Conservation (phyloP, 2,113 vertebrate genomes). For the Boulengerochromis microlepis region DNA sequence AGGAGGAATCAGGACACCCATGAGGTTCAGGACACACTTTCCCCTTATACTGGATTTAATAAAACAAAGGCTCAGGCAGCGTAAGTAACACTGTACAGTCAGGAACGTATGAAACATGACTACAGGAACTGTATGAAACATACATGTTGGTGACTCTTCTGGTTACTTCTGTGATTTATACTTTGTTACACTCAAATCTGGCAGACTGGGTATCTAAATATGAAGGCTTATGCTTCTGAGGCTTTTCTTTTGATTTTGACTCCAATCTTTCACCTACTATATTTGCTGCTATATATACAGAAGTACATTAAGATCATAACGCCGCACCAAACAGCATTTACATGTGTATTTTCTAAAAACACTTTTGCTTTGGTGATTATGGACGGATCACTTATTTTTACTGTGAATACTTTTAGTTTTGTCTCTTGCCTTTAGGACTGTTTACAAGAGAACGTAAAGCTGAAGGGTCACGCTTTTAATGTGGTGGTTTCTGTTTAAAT, state of each 20-base stretch:
- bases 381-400: background rate
- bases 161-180: background rate
- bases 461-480: background rate
- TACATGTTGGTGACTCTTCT: background rate
- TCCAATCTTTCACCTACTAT: background rate
- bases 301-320: background rate
- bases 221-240: background rate
- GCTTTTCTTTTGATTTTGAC: background rate
- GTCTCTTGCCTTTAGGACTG: background rate
- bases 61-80: background rate
- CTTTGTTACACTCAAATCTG: background rate
- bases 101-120: background rate
- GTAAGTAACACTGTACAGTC: background rate
- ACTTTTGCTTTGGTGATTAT: background rate
- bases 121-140: background rate
- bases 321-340: background rate
- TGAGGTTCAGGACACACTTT: background rate
- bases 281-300: background rate
- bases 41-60: background rate
- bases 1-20: slow-evolving; percentile 59
- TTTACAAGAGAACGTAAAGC: background rate
- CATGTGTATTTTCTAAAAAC: background rate
- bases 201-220: background rate
- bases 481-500: background rate
- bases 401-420: background rate